These are phyloP conservation scores for Gallinago solitaria DNA, from an alignment of 2,797 vertebrate species.

Conservation along the genomic window DNA sequence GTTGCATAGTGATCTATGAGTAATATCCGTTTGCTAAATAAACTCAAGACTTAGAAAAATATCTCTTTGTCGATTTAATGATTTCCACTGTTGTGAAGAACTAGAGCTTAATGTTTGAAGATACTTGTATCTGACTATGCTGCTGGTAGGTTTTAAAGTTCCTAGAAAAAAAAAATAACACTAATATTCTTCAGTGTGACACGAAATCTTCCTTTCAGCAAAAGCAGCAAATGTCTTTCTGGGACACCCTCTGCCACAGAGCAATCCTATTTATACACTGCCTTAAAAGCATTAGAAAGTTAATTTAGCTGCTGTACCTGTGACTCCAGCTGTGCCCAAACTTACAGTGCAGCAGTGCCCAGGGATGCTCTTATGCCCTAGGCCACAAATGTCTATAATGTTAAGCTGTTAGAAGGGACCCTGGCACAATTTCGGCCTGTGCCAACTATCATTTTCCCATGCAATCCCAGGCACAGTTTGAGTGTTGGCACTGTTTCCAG, in stretches of 20 bases:
- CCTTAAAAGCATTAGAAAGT: neutral
- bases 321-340: neutral
- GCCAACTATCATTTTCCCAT: neutral
- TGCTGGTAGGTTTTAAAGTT: neutral
- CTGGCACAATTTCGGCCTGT: neutral
- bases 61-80: neutral
- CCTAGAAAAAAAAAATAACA: neutral
- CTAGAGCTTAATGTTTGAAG: neutral
- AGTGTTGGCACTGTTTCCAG: neutral
- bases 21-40: conserved; percentile 8
- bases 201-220: neutral
- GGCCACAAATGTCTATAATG: neutral
- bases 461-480: conserved; percentile 28
- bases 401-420: neutral
- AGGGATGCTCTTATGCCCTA: neutral
- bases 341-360: neutral
- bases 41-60: neutral
- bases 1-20: neutral
- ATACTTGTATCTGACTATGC: neutral
- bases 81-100: neutral
- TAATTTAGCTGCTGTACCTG: neutral
- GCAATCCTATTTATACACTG: neutral
- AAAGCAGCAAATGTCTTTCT: neutral
- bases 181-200: neutral
- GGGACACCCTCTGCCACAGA: neutral